These are phyloP conservation scores for Alauda arvensis DNA, from an alignment of 2,797 vertebrate species.

Conservation along the genomic window DNA sequence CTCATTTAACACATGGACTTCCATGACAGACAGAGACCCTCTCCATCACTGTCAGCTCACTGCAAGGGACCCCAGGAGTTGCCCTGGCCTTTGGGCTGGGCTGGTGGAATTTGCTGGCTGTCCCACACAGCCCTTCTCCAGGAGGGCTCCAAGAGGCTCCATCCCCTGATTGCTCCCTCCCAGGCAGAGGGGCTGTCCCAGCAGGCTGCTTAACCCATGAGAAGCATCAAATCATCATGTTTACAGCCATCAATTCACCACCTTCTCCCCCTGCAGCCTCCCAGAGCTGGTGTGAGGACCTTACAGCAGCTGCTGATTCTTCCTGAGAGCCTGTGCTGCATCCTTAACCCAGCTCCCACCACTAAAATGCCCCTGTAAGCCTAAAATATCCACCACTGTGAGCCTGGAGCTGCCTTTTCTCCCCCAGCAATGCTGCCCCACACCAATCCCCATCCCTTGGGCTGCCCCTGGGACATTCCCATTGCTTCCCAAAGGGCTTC, in stretches of 20 bases:
- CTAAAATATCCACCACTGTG: too few species aligned
- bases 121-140: neutral
- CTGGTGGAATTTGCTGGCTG: neutral
- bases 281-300: neutral
- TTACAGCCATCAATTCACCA: neutral
- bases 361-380: accelerated
- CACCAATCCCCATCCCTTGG: neutral
- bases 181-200: neutral
- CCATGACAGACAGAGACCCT: too few species aligned
- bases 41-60: neutral
- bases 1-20: neutral
- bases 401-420: neutral
- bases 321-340: neutral
- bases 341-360: accelerated
- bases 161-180: neutral
- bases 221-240: neutral
- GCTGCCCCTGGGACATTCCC: neutral
- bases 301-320: neutral
- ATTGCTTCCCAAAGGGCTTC: neutral
- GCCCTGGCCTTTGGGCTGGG: neutral
- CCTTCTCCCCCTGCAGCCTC: neutral
- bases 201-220: neutral
- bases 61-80: neutral
- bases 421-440: neutral
- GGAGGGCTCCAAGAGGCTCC: neutral